phyloP scores from a whole-genome alignment of 2,797 vertebrate species.

The Molossus alvarezi region DNA sequence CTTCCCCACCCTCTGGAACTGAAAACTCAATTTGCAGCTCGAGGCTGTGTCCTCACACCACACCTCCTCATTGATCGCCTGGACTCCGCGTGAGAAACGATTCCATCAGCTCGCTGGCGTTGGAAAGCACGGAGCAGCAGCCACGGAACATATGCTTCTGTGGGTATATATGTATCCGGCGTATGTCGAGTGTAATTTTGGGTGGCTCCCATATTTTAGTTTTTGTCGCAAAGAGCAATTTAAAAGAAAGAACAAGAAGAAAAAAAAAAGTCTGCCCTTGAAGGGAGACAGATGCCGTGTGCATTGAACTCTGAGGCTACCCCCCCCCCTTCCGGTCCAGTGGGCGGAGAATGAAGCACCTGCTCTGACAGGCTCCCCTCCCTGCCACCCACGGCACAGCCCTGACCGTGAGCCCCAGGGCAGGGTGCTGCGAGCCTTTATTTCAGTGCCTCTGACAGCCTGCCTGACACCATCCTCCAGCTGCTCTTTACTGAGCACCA shows the following conservation, averaged over 20 bases:
- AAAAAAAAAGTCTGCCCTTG: conserved; percentile 41
- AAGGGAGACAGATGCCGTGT: conserved; percentile 72
- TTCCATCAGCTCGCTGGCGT: conserved; percentile 84
- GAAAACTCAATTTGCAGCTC: conserved; percentile 76
- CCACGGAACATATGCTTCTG: conserved; percentile 83
- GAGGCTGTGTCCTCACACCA: conserved; percentile 64
- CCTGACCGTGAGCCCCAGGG: background rate
- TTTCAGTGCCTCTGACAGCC: background rate
- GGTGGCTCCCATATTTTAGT: conserved; percentile 82
- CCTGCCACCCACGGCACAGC: too few relatives aligned
- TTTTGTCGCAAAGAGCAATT: conserved; percentile 69
- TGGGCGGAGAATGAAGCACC: background rate
- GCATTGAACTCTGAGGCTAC: background rate
- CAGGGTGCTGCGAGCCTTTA: background rate
- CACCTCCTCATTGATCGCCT: conserved; percentile 83
- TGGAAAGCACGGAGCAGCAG: conserved; percentile 83
- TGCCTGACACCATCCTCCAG: background rate
- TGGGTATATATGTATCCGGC: conserved; percentile 79
- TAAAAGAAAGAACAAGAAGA: conserved; percentile 68
- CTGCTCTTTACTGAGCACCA: background rate
- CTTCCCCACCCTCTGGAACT: conserved; percentile 58
- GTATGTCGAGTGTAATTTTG: conserved; percentile 76
- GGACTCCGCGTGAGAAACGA: conserved; percentile 65
- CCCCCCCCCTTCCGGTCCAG: background rate
- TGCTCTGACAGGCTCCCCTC: background rate